Percentiles rank a stretch among this genome's conserved stretches.
Evolutionary conservation across 2,888 invertebrate species (phyloP).

Genomic region (Thelaira solivaga): DNA sequence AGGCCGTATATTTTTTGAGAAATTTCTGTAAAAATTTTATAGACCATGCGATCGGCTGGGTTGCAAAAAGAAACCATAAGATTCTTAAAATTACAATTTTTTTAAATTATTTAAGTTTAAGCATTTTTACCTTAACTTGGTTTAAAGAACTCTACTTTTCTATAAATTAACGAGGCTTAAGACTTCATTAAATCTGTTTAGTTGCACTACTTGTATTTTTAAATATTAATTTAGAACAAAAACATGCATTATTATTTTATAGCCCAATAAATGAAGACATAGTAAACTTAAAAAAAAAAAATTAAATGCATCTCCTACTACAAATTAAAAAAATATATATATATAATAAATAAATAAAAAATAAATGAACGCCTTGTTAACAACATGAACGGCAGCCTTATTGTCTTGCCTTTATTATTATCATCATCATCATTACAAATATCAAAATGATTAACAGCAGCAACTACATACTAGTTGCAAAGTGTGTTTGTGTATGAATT

Average conservation of each 20-base stretch:
- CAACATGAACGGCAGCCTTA: slow-evolving; percentile 34
- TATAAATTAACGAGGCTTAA: slow-evolving; percentile 4
- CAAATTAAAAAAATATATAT: not conserved
- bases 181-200: slow-evolving; percentile 6
- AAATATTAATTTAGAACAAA: slow-evolving; percentile 40
- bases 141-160: not conserved
- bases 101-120: too few relatives aligned
- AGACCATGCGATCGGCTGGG: too few relatives aligned
- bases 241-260: slow-evolving; percentile 46
- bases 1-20: too few relatives aligned
- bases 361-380: not conserved
- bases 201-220: slow-evolving; percentile 2
- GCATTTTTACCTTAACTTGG: not conserved
- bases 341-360: too few relatives aligned
- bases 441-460: slow-evolving; percentile 13
- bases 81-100: too few relatives aligned
- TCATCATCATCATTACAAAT: slow-evolving; percentile 44
- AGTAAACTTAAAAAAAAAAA: not conserved
- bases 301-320: slow-evolving; percentile 9
- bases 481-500: not conserved
- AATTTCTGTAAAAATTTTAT: too few relatives aligned
- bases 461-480: not conserved
- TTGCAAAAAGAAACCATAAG: too few relatives aligned
- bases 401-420: too few relatives aligned
- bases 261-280: slow-evolving; percentile 31